Evolutionary conservation across 2,888 invertebrate genomes (phyloP), one percentile per base, ranked within the genome.

Genomic region (Drosophila flavopinicola): DNA sequence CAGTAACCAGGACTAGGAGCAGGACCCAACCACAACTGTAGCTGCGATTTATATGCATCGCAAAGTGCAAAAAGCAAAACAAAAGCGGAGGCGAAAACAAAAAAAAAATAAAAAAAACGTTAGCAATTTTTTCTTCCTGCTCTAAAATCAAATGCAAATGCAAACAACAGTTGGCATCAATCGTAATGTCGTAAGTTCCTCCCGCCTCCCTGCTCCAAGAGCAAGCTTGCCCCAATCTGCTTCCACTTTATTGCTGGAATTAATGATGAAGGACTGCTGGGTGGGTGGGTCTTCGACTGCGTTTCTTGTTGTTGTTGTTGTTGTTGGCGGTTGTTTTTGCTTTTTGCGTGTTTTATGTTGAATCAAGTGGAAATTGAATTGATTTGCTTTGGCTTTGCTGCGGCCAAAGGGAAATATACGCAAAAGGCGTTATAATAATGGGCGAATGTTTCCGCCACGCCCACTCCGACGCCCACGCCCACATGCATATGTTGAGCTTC

Each of bases 351-450:
- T 66, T 80, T 75, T 78, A 68, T 78, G 87, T 87, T 65, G 79
- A 85, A 76, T 83, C 83, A 85, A 85, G 76, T 87, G 85, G 83
- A 87, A 83, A 85, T 85, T 76, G 68, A 74, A 83, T 85, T 87
- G 83, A 85, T 83, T 87, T 85, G 76, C 68, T 80, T 66, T 79
- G 72, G 85, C 83, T 85, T 69, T 58, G 61, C 51, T 42, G 44
- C 29, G 37, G 47, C 27, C 42, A 56, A 67, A 61, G 53, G 45
- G 53, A 49, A 70, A 68, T 69, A 68, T 69, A 59, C 41, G 67
- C 56, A 65, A 49, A 54, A 70, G 73, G 63, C 60, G 57, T 65
- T 61, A 61, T 67, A 54, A 84, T 80, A 77, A 77, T 77, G 63
- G 59, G 47, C 38, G 54, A 29, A 52, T 47, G 33, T 24, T 30